phyloP scores from a whole-genome alignment of 2,888 invertebrate genomes.

The Tetragonula carbonaria region DNA sequence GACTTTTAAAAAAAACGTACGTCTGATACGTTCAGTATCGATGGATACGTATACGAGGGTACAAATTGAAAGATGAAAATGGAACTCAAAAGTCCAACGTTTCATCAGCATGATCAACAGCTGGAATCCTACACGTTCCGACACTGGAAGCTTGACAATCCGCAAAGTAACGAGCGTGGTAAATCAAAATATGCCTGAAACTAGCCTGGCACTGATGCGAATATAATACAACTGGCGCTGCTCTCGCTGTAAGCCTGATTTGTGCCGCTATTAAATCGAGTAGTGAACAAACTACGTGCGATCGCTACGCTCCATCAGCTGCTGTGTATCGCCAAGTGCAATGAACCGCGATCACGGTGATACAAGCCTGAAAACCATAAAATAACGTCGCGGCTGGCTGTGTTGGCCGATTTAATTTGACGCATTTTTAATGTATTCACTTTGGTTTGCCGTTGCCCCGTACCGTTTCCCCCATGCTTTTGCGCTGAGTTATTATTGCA shows the following conservation, averaged over 20 bases:
- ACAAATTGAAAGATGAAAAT: not conserved
- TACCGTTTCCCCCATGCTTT: not conserved
- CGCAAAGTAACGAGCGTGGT: constrained; percentile 8
- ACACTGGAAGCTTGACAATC: not conserved
- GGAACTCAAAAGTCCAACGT: not conserved
- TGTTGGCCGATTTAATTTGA: constrained; percentile 31
- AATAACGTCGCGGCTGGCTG: constrained; percentile 1
- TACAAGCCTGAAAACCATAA: constrained; percentile 38
- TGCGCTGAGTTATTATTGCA: not conserved
- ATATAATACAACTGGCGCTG: constrained; percentile 22
- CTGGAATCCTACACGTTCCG: constrained; percentile 7
- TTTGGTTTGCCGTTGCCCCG: not conserved
- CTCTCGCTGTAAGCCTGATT: constrained; percentile 32
- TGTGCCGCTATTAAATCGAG: constrained; percentile 39
- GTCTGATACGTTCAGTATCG: no score
- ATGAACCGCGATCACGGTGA: constrained; percentile 43
- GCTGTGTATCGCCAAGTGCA: constrained; percentile 30
- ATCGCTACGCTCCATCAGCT: constrained; percentile 52
- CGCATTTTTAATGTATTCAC: constrained; percentile 19
- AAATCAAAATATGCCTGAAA: constrained; percentile 32
- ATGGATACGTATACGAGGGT: no score
- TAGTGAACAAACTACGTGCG: constrained; percentile 45
- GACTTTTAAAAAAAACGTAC: no score
- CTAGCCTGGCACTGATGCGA: not conserved
- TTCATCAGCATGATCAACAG: not conserved